Base-by-base conservation (phyloP, 2,797 vertebrate species). In the Furcifer pardalis region DNA sequence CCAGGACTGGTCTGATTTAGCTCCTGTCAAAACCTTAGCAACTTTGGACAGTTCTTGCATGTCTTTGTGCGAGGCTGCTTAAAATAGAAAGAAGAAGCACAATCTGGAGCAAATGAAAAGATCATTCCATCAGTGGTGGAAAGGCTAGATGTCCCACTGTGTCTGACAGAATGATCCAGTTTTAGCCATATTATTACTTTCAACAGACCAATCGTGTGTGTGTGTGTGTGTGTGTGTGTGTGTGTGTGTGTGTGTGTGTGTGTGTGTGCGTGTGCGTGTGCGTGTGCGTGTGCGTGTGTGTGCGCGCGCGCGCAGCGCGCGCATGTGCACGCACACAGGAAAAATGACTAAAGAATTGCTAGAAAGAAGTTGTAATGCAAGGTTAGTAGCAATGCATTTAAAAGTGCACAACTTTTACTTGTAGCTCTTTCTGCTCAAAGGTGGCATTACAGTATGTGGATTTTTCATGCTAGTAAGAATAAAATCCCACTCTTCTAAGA, bases 141-240 rank as follows among this genome's bases (percentile, higher is more conserved):
- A 77, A 77, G 35, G 72, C 25, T 27, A 71, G 52, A 59, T 78
- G 30, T 62, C 75, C 83, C 37, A 37, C 65, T 71, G 79, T 10
- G 65, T 60, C 56, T 82, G 79, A 63, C 79, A 82, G 42, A 72
- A 56, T 71, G 66, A 68, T 77, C 52, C 84, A 62, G 25, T 71
- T 84, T 21, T 81, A 77, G 56, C 56, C 27, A 71, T n/a, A 27
- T 71, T 74, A 72, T 84, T 84, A 77, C 75, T 74, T 81, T 84
- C 65, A 72, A 60, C 27, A 63, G 74, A 63, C 65, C 35, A 69
- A 76, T 63, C 73, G 84, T 84, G 42, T 25, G 21, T 56, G 84
- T 49, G n/a, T n/a, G n/a, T n/a, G n/a, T n/a, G n/a, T n/a, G n/a
- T n/a, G n/a, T n/a, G n/a, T n/a, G n/a, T n/a, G n/a, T n/a, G n/a